phyloP scores from a whole-genome alignment of 1,140 invertebrate genomes.

The Lanistes nyassanus region DNA sequence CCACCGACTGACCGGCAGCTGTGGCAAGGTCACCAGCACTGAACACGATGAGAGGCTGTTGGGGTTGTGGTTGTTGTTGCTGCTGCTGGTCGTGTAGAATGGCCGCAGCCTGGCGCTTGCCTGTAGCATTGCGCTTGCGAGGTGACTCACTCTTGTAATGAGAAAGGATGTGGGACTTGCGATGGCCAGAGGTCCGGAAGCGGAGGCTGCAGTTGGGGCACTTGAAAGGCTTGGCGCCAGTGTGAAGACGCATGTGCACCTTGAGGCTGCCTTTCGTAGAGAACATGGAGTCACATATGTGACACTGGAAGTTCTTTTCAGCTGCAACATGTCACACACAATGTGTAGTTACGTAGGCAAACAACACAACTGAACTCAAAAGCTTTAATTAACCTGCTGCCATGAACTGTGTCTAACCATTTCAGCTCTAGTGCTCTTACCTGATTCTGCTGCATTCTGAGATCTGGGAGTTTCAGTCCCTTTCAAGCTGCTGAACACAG shows the following conservation, averaged over 20 bases:
- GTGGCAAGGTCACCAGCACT: constrained; percentile 3
- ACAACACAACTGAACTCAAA: neutral
- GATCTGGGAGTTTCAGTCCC: no score
- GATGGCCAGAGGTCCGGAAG: constrained; percentile 72
- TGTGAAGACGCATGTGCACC: constrained; percentile 79
- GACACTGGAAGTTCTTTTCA: constrained; percentile 65
- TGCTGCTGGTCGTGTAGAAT: constrained; percentile 22
- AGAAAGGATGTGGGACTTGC: constrained; percentile 67
- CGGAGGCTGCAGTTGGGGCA: constrained; percentile 74
- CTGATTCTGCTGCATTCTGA: no score
- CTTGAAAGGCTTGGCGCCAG: constrained; percentile 76
- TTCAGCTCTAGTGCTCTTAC: no score
- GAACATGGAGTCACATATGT: constrained; percentile 64
- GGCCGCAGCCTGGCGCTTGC: neutral
- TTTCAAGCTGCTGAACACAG: no score
- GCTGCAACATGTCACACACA: constrained; percentile 34
- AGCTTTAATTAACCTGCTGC: no score
- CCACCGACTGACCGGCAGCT: constrained; percentile 10
- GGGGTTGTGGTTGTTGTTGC: constrained; percentile 31
- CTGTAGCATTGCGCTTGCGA: constrained; percentile 34
- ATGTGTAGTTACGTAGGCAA: neutral
- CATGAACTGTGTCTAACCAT: no score
- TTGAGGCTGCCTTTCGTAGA: constrained; percentile 71
- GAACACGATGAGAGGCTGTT: constrained; percentile 16
- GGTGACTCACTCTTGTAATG: constrained; percentile 65